These are phyloP conservation scores for Paelopatides confundens DNA, from an alignment of 53 echinoderm and acorn worm genomes.

Conservation along the genomic window DNA sequence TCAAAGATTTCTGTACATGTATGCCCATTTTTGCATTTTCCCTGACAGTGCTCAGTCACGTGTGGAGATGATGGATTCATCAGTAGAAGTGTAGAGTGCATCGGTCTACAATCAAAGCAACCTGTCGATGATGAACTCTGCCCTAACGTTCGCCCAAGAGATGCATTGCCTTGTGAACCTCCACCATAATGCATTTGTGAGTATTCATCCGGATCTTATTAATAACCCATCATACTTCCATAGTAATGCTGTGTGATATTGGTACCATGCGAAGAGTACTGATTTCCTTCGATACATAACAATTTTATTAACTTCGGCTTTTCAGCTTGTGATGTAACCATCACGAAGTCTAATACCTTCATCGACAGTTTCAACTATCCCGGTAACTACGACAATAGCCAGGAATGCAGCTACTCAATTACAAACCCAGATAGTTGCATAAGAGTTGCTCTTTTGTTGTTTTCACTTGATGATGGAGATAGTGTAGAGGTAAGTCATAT, in stretches of 20 bases:
- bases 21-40: neutral
- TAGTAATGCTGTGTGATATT: too few species aligned
- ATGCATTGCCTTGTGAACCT: neutral
- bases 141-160: neutral
- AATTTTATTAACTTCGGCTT: too few species aligned
- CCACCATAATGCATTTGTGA: neutral
- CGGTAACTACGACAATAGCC: slow-evolving; percentile 47
- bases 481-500: neutral
- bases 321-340: slow-evolving; percentile 47
- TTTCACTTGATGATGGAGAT: slow-evolving; percentile 49
- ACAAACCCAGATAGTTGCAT: slow-evolving; percentile 77
- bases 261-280: too few species aligned
- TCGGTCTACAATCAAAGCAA: neutral
- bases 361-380: slow-evolving; percentile 21
- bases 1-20: neutral
- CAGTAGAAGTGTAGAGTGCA: neutral
- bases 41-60: neutral
- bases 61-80: neutral
- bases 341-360: neutral
- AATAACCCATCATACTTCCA: too few species aligned
- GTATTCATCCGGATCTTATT: neutral
- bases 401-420: slow-evolving; percentile 76
- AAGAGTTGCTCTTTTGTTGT: neutral
- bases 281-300: too few species aligned
- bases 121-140: neutral